phyloP scores from a whole-genome alignment of 37 sponge, comb jelly and placozoan genomes.

The Axinella damicornis region DNA sequence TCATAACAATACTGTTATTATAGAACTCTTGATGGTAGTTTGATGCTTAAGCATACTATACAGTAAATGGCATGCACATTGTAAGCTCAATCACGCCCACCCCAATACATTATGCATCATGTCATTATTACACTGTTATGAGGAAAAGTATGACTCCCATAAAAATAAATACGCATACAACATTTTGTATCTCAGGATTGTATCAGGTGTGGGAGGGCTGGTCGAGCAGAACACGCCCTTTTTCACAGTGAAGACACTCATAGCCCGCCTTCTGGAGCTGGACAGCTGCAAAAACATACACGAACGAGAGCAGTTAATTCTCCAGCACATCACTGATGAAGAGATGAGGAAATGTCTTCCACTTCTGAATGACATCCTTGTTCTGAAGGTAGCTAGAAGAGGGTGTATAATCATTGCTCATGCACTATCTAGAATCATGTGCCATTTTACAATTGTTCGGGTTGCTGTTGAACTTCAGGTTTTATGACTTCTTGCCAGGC shows the following conservation, averaged over 20 bases:
- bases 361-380: constrained; percentile 82
- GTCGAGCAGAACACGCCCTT: constrained; percentile 87
- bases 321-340: constrained; percentile 63
- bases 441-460: neutral
- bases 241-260: constrained; percentile 83
- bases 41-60: too few relatives aligned
- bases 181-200: constrained; percentile 56
- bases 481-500: too few relatives aligned
- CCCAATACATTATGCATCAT: too few relatives aligned
- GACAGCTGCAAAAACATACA: constrained; percentile 70
- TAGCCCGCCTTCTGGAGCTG: constrained; percentile 79
- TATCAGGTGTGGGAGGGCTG: constrained; percentile 81
- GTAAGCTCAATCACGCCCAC: too few relatives aligned
- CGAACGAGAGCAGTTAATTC: constrained; percentile 78
- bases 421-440: neutral
- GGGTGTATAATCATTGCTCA: neutral
- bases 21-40: too few relatives aligned
- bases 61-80: too few relatives aligned
- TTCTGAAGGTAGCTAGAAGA: constrained; percentile 61
- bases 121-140: too few relatives aligned
- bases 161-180: too few relatives aligned
- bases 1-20: too few relatives aligned
- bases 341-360: constrained; percentile 65
- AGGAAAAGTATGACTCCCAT: too few relatives aligned
- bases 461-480: neutral